Conservation (phyloP, 2,888 invertebrate species). For the Leucophora obtusa region DNA sequence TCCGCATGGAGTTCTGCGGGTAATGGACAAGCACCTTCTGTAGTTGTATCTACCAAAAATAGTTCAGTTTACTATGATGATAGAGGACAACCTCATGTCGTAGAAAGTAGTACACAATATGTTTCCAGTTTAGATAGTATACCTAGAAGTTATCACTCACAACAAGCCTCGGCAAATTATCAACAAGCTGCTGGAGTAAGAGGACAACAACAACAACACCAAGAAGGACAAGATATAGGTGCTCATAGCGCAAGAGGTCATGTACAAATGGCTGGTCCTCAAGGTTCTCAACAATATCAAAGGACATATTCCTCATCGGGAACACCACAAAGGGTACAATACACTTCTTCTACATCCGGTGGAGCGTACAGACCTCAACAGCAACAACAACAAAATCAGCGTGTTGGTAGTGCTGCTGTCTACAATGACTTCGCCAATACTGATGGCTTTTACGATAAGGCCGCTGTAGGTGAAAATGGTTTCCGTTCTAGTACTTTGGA, state of each 20-base stretch:
- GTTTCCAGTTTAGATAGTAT: slow-evolving; percentile 59
- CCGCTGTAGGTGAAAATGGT: slow-evolving; percentile 70
- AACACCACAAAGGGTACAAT: slow-evolving; percentile 49
- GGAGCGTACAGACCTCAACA: slow-evolving; percentile 37
- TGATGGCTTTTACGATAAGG: slow-evolving; percentile 66
- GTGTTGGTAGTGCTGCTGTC: slow-evolving; percentile 59
- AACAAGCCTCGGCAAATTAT: slow-evolving; percentile 66
- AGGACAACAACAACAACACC: slow-evolving; percentile 35
- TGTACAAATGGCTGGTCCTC: slow-evolving; percentile 72
- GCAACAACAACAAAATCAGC: slow-evolving; percentile 64
- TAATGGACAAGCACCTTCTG: slow-evolving; percentile 63
- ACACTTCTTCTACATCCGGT: slow-evolving; percentile 38
- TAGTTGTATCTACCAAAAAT: slow-evolving; percentile 72
- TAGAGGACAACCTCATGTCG: slow-evolving; percentile 79
- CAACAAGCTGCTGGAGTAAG: slow-evolving; percentile 48
- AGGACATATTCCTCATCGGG: slow-evolving; percentile 43
- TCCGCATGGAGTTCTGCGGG: slow-evolving; percentile 68
- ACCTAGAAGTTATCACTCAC: slow-evolving; percentile 46
- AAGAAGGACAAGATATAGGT: slow-evolving; percentile 23
- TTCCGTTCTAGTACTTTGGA: slow-evolving; percentile 75
- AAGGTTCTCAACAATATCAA: slow-evolving; percentile 52
- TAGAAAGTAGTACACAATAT: slow-evolving; percentile 80
- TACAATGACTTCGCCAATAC: slow-evolving; percentile 63
- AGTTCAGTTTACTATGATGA: slow-evolving; percentile 78
- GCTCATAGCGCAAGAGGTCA: slow-evolving; percentile 71